Conservation (phyloP, 1,140 invertebrate genomes). For the Drosophila carrolli region DNA sequence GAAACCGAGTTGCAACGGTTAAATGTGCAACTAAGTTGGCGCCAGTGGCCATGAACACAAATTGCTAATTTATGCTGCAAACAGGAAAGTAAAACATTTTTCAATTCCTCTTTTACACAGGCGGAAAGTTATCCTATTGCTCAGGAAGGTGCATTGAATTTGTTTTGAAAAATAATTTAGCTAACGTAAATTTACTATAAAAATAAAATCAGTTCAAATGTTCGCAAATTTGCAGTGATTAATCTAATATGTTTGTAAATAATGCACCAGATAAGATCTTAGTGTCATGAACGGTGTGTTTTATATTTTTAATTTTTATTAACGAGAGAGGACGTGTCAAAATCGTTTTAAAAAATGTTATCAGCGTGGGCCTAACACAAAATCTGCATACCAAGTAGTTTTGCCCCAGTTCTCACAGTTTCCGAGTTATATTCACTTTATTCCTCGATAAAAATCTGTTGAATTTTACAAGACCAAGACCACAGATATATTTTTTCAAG, state of each 20-base stretch:
- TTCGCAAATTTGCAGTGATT: neutral
- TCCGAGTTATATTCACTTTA: neutral
- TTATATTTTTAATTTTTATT: neutral
- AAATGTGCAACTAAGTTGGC: slow-evolving; percentile 18
- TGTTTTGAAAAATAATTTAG: no score
- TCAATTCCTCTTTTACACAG: neutral
- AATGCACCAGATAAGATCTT: no score
- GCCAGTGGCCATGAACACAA: slow-evolving; percentile 25
- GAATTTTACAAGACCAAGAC: slow-evolving; percentile 21
- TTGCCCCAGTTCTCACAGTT: slow-evolving; percentile 28
- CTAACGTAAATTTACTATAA: no score
- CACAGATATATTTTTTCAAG: slow-evolving; percentile 24
- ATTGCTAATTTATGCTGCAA: slow-evolving; percentile 41
- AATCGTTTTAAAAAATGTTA: slow-evolving; percentile 4
- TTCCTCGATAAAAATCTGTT: slow-evolving; percentile 25
- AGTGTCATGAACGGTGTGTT: no score
- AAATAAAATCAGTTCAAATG: no score
- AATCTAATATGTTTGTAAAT: no score
- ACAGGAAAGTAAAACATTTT: slow-evolving; percentile 19
- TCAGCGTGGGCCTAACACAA: slow-evolving; percentile 12
- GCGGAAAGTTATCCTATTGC: slow-evolving; percentile 15
- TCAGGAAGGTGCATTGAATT: no score
- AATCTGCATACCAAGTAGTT: slow-evolving; percentile 17
- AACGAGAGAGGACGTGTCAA: neutral
- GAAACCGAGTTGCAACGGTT: slow-evolving; percentile 49